Base-by-base conservation (phyloP, 1,140 invertebrate genomes). In the Conus betulinus region DNA sequence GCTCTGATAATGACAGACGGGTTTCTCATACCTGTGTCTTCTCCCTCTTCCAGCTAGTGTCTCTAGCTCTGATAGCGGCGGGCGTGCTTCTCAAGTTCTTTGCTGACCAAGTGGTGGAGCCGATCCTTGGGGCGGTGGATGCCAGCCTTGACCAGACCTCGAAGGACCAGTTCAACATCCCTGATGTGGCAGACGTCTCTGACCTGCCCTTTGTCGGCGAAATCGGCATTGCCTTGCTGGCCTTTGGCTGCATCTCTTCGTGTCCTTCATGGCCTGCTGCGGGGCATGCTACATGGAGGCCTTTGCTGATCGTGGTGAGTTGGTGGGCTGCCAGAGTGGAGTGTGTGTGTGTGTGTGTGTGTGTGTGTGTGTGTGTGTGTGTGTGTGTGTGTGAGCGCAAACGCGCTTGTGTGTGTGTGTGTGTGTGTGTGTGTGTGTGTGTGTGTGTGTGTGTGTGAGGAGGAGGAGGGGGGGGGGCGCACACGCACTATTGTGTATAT, bases 221-320 rank as follows among this genome's bases (percentile, higher is more conserved):
- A 5, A 71, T 85, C 5, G 88, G 83, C 7, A 51, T 81, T 20
- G 84, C 84, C 15, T 81, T 88, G 15, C 53, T 88, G 27, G 83
- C 39, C 74, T 79, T 88, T 0, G 88, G 88, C 11, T 60, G 0
- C 55, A 27, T 88, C 13, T 85, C 55, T 85, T 63, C 88, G 84
- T 88, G 63, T 88, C 88, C 52, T 88, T 88, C 84, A 17, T 85
- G 25, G 88, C 88, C 8, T 88, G 88, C 55, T 88, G 85, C 51
- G 88, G 88, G 6, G 85, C 85, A 20, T 87, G 88, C 63, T 79
- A n/a, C 23, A 83, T 86, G 52, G 55, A 87, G 79, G 11, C 84
- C 78, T 1, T 20, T 86, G 57, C 74, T 87, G n/a, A n/a, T 87
- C n/a, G n/a, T 87, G 76, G 84, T 86, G 20, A 53, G 88, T 88